Percentiles rank a stretch among this genome's conserved stretches.
Conservation (phyloP, 2,888 invertebrate species). For the Pseudanteris insignis region DNA sequence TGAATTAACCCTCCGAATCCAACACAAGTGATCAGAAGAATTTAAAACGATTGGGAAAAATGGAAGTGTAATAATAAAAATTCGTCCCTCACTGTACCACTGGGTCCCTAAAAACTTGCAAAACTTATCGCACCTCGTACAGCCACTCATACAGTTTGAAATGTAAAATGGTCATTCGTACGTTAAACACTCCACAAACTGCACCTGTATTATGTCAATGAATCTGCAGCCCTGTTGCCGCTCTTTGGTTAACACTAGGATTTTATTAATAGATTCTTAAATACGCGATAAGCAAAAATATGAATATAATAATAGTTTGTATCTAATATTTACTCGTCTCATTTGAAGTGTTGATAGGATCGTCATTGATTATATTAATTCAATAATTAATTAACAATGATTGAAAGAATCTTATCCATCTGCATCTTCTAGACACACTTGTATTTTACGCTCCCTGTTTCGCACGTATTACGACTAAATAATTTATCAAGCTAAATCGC, state of each 20-base stretch:
- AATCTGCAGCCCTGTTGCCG: constrained; percentile 29
- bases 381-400: constrained; percentile 61
- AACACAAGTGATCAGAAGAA: no score
- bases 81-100: no score
- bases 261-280: constrained; percentile 61
- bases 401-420: constrained; percentile 55
- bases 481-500: constrained; percentile 65
- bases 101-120: no score
- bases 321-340: constrained; percentile 55
- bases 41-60: no score
- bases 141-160: constrained; percentile 43
- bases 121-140: background rate
- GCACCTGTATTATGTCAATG: constrained; percentile 31
- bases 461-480: constrained; percentile 53
- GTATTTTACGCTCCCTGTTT: constrained; percentile 21
- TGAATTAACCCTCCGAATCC: no score
- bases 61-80: no score
- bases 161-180: constrained; percentile 51
- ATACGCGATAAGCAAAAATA: constrained; percentile 66
- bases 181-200: constrained; percentile 48
- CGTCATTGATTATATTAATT: constrained; percentile 58
- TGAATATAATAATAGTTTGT: constrained; percentile 64
- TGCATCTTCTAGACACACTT: constrained; percentile 16
- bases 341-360: constrained; percentile 59
- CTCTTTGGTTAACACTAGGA: constrained; percentile 54